Percentiles rank a stretch among this genome's conserved stretches.
Conservation (phyloP, 1,140 invertebrate genomes). For the Potamilus streckersoni region DNA sequence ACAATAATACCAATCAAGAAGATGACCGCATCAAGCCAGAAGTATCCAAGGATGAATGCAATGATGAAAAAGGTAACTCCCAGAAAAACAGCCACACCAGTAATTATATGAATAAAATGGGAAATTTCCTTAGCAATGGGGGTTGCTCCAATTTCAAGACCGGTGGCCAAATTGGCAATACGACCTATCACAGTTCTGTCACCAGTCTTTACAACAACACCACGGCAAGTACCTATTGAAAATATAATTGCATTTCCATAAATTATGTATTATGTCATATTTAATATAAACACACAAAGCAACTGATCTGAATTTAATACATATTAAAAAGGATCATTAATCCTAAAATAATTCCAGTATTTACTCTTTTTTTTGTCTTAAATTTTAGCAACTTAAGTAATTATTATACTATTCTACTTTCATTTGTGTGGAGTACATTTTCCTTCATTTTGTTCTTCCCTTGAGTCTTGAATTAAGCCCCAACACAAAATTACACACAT, state of each 20-base stretch:
- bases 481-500: too few relatives aligned
- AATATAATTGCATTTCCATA: neutral
- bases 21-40: slow-evolving; percentile 98
- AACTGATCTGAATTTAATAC: too few relatives aligned
- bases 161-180: slow-evolving; percentile 96
- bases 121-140: slow-evolving; percentile 98
- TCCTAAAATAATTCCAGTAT: too few relatives aligned
- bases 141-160: slow-evolving; percentile 95
- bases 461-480: too few relatives aligned
- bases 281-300: too few relatives aligned
- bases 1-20: slow-evolving; percentile 99
- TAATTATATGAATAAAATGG: slow-evolving; percentile 99
- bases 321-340: too few relatives aligned
- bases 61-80: slow-evolving; percentile 98
- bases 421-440: too few relatives aligned
- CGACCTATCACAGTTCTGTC: slow-evolving; percentile 98
- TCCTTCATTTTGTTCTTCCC: too few relatives aligned
- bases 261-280: too few relatives aligned
- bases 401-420: too few relatives aligned
- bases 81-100: slow-evolving; percentile 96
- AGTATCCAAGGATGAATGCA: slow-evolving; percentile 95
- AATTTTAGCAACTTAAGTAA: too few relatives aligned
- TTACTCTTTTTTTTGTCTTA: too few relatives aligned
- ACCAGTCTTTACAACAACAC: slow-evolving; percentile 95
- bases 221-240: slow-evolving; percentile 83